A percentile compares a stretch with the other conserved stretches of the same genome.
phyloP scores from a whole-genome alignment of 2,888 invertebrate genomes.

The Taenaris catops region DNA sequence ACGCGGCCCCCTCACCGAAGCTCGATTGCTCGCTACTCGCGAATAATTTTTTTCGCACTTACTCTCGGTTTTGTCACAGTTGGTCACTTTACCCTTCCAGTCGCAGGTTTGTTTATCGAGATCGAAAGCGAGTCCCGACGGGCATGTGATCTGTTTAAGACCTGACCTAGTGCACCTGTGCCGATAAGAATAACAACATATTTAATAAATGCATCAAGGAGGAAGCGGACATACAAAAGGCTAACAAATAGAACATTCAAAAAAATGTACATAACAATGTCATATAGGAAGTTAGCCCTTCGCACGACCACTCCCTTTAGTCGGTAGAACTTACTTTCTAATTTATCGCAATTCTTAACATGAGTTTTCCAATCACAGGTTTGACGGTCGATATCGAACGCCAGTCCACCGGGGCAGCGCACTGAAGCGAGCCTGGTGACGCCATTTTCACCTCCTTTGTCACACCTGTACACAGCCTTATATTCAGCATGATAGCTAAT shows the following conservation, averaged over 20 bases:
- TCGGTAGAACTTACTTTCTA: slow-evolving; percentile 91
- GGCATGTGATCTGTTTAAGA: slow-evolving; percentile 98
- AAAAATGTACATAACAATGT: slow-evolving; percentile 1
- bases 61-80: slow-evolving; percentile 98
- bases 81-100: slow-evolving; percentile 98
- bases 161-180: slow-evolving; percentile 96
- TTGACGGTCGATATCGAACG: slow-evolving; percentile 96
- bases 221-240: slow-evolving; percentile 70
- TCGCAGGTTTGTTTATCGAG: slow-evolving; percentile 98
- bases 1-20: slow-evolving; percentile 77
- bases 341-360: slow-evolving; percentile 96
- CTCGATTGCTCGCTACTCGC: slow-evolving; percentile 71
- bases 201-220: slow-evolving; percentile 54
- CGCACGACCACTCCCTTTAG: slow-evolving; percentile 63
- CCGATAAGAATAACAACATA: slow-evolving; percentile 75
- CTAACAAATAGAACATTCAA: slow-evolving; percentile 31
- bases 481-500: slow-evolving; percentile 36
- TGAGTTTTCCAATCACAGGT: slow-evolving; percentile 98
- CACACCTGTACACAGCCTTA: slow-evolving; percentile 87
- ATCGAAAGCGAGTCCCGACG: slow-evolving; percentile 98
- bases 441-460: slow-evolving; percentile 93
- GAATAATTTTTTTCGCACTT: slow-evolving; percentile 83
- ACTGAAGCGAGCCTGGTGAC: slow-evolving; percentile 93
- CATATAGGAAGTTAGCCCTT: slow-evolving; percentile 61
- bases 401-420: slow-evolving; percentile 93